A percentile compares a stretch with the other conserved stretches of the same genome.
These are phyloP conservation scores for Kryphioiulus occultus DNA, from an alignment of 2,888 invertebrate genomes.

Conservation along the genomic window DNA sequence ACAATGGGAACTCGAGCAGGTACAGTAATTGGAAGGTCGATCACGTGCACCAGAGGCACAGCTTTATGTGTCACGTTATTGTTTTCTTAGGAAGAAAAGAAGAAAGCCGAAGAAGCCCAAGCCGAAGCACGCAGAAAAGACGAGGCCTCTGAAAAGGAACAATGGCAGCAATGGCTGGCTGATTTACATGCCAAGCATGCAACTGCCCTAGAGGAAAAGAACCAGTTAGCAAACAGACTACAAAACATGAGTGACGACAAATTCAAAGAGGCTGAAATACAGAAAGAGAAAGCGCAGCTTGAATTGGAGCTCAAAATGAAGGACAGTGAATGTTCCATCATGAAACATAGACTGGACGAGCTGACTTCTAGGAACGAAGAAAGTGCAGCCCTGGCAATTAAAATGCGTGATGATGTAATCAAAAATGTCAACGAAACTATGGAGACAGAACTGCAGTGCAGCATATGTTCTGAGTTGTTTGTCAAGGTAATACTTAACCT, in stretches of 20 bases:
- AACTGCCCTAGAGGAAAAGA: neutral
- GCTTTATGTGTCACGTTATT: neutral
- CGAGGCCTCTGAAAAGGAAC: neutral
- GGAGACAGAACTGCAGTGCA: slow-evolving; percentile 77
- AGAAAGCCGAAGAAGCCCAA: neutral
- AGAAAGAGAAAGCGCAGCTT: neutral
- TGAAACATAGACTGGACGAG: neutral
- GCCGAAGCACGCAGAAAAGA: neutral
- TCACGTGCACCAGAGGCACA: too few species aligned
- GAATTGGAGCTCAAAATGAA: neutral
- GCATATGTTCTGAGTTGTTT: slow-evolving; percentile 78
- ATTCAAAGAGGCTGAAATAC: neutral
- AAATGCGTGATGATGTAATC: neutral
- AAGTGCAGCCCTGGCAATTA: neutral
- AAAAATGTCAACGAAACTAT: slow-evolving; percentile 62
- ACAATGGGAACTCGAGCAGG: neutral
- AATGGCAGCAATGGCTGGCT: neutral
- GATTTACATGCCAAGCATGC: neutral
- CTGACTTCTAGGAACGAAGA: neutral
- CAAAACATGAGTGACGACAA: neutral
- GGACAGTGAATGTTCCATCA: neutral
- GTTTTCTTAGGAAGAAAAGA: neutral
- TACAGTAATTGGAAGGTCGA: neutral
- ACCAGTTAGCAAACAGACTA: neutral
- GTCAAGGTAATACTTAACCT: slow-evolving; percentile 64